Evolutionary conservation across 2,113 vertebrate species (phyloP), one percentile per base, ranked within the genome.

Genomic region (Lophochroa leadbeateri): DNA sequence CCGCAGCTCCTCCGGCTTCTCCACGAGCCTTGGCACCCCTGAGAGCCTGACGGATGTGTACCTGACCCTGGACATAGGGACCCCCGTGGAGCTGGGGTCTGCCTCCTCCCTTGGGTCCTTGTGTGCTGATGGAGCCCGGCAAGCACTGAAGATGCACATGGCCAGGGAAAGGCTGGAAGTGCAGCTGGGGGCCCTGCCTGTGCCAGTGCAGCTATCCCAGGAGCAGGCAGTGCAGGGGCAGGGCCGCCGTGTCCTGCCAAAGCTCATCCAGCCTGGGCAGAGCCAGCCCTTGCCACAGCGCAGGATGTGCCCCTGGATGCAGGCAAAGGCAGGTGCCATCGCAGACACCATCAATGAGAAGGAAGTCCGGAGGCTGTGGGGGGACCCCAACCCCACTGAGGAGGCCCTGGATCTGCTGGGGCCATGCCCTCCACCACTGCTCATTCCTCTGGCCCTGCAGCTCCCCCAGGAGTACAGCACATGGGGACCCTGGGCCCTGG

Each of bases 101-200:
- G 13, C 9, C 63, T 10, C 2, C 41, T 44, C 19, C 63, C 41
- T 16, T 16, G 41, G 19, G 10, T 15, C 7, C 10, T 5, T 12
- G 31, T 1, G 4, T n/a, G 43, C 21, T 3, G 4, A 23, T 11
- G 33, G 31, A n/a, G 43, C 31, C 15, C 5, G 11, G 3, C n/a
- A 31, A n/a, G 43, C 31, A 11, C 31, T 68, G 65, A 68, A 68
- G 65, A 47, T 18, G 21, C 21, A 13, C 10, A 0, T n/a, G 43
- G 65, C 43, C 10, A 25, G 43, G 43, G 18, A n/a, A 25, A 23
- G 21, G 23, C 21, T 68, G 43, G 65, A 46, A n/a, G 24, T 25
- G 43, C 11, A 25, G 33, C 44, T 44, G 65, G 33, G 23, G 65
- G 23, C 23, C 44, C 23, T 68, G 65, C 33, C 31, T 23, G 4